Evolutionary conservation across 2,888 invertebrate genomes (phyloP), one percentile per base, ranked within the genome.

Genomic region (Theretra japonica): DNA sequence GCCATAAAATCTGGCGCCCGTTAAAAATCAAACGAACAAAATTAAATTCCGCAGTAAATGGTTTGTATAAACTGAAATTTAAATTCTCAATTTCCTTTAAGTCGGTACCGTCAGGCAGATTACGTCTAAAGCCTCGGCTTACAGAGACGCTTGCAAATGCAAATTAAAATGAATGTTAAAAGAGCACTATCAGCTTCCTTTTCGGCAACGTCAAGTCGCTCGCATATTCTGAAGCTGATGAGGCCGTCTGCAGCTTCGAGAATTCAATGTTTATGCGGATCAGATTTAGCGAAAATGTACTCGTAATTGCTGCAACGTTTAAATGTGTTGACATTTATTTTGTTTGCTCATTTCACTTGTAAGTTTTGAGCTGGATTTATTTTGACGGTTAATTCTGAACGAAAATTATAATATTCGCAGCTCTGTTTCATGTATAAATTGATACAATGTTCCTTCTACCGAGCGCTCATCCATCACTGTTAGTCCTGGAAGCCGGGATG

Each of bases 121-220:
- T 60, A 60, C 53, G 19, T 30, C 28, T 60, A 60, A 41, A 60
- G 60, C 60, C 25, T 17, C 58, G 60, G 19, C 60, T 60, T 60
- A 60, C n/a, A 30, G n/a, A n/a, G n/a, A n/a, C 53, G 60, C 60
- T n/a, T 19, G 33, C n/a, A 8, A 30, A 33, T 60, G 60, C 60
- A 60, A 60, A 30, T n/a, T 33, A 60, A 30, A 28, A 60, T 30
- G 30, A 60, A 60, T 60, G 60, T 60, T n/a, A 19, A n/a, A 30
- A 53, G 53, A 53, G 53, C 53, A 28, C 30, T 59, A 59, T 30
- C 33, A 60, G 60, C 60, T 60, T 60, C 53, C 53, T 53, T 53
- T 53, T 53, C 53, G 53, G 60, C 11, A 7, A 30, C 60, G 33
- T 30, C 21, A 33, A n/a, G n/a, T 30, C n/a, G 30, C 60, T 60